Evolutionary conservation across 2,797 vertebrate species (phyloP).

Genomic region (Pseudomugil gertrudae): DNA sequence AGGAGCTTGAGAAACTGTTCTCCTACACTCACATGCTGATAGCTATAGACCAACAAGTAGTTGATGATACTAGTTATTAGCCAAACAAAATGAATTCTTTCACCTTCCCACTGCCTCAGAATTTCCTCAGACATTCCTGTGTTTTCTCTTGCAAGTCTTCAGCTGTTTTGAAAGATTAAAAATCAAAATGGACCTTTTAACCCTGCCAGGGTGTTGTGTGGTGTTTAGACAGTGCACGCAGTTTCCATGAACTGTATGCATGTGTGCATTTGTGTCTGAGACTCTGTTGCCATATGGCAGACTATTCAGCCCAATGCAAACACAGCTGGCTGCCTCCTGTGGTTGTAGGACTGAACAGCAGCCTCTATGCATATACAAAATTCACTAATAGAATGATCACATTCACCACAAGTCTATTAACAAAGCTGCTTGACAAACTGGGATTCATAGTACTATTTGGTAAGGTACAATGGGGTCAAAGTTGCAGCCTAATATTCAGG

Average conservation of each 20-base stretch:
- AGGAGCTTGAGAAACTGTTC: conserved; percentile 33
- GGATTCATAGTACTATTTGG: conserved; percentile 38
- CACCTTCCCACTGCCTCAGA: conserved; percentile 13
- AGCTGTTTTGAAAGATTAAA: conserved; percentile 18
- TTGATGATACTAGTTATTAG: conserved; percentile 33
- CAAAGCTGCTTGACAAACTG: conserved; percentile 31
- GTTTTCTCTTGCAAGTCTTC: not conserved
- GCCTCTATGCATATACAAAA: conserved; percentile 36
- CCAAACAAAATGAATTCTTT: conserved; percentile 22
- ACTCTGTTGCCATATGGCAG: conserved; percentile 57
- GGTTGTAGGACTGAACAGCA: conserved; percentile 60
- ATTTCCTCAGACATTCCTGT: conserved; percentile 7
- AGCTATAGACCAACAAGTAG: conserved; percentile 36
- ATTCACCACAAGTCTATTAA: conserved; percentile 33
- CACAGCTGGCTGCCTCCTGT: conserved; percentile 68
- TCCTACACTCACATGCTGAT: conserved; percentile 38
- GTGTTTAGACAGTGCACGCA: conserved; percentile 34
- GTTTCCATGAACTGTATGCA: conserved; percentile 22
- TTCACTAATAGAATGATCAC: conserved; percentile 40
- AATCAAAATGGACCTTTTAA: conserved; percentile 13
- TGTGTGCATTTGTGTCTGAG: conserved; percentile 32
- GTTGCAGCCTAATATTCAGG: conserved; percentile 35
- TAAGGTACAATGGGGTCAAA: conserved; percentile 37
- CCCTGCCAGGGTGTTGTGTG: conserved; percentile 5
- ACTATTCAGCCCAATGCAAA: conserved; percentile 56